Evolutionary conservation across 1,140 invertebrate genomes (phyloP).

Genomic region (Meloidogyne hapla): DNA sequence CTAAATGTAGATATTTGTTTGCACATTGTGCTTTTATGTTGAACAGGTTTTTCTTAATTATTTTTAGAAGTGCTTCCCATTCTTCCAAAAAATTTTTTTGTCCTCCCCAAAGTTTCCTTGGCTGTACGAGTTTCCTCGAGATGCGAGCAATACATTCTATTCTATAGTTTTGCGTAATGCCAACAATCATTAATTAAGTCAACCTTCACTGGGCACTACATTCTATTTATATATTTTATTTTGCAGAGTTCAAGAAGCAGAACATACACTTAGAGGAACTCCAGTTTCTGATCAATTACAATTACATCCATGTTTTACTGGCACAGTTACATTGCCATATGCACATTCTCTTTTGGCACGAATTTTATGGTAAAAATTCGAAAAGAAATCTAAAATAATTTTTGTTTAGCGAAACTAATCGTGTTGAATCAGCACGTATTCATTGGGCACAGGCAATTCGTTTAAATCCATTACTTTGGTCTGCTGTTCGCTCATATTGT

Average conservation of each 20-base stretch:
- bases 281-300: constrained; percentile 27
- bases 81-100: too few species aligned
- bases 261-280: constrained; percentile 29
- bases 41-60: constrained; percentile 16
- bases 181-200: too few species aligned
- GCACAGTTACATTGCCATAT: constrained; percentile 27
- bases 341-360: constrained; percentile 38
- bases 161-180: too few species aligned
- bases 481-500: constrained; percentile 22
- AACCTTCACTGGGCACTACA: too few species aligned
- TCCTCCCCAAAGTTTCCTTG: too few species aligned
- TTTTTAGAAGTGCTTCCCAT: too few species aligned
- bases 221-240: constrained; percentile 12
- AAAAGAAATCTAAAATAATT: background rate
- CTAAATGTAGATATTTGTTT: constrained; percentile 40
- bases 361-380: constrained; percentile 29
- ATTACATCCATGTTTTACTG: constrained; percentile 35
- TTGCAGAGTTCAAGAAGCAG: constrained; percentile 39
- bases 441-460: constrained; percentile 16
- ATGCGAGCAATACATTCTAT: too few species aligned
- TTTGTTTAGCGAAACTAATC: constrained; percentile 37
- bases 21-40: constrained; percentile 37
- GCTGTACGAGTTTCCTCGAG: too few species aligned
- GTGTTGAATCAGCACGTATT: constrained; percentile 13
- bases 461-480: constrained; percentile 25